These are phyloP conservation scores for Sphaeramia orbicularis DNA, from an alignment of 2,797 vertebrate species.

Conservation along the genomic window DNA sequence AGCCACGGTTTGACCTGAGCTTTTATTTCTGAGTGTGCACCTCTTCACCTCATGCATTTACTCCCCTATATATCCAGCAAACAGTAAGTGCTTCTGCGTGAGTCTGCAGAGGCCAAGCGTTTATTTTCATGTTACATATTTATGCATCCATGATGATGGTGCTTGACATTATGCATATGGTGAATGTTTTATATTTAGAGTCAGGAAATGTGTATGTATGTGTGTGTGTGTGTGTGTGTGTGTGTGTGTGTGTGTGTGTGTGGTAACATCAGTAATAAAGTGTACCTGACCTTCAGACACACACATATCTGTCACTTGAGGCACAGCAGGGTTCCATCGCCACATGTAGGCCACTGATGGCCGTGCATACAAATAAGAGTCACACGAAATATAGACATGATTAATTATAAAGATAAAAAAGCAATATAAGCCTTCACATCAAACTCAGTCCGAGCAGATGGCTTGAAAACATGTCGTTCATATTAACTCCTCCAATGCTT, in stretches of 20 bases:
- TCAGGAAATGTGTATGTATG: not conserved
- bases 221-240: slow-evolving; percentile 5
- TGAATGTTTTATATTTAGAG: slow-evolving; percentile 5
- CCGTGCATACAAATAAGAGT: slow-evolving; percentile 39
- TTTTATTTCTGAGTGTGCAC: not conserved
- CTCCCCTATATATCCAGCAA: slow-evolving; percentile 9
- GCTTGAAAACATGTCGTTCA: slow-evolving; percentile 1
- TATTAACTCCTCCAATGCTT: not conserved
- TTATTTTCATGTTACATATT: slow-evolving; percentile 2
- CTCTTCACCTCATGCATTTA: not conserved
- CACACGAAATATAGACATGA: slow-evolving; percentile 4
- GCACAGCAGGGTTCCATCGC: slow-evolving; percentile 5
- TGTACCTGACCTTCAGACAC: slow-evolving; percentile 35
- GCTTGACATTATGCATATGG: slow-evolving; percentile 7
- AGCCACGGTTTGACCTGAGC: not conserved
- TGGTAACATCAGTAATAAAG: slow-evolving; percentile 34
- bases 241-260: not conserved
- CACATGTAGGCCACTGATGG: slow-evolving; percentile 15
- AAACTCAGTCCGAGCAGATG: not conserved
- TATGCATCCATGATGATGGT: not conserved
- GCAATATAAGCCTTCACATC: not conserved
- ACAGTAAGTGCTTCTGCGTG: not conserved
- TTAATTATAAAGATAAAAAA: not conserved
- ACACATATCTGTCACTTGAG: slow-evolving; percentile 21
- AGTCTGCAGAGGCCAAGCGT: not conserved